Evolutionary conservation across 1,140 invertebrate genomes (phyloP).

Genomic region (Zaprionus tsacasi): DNA sequence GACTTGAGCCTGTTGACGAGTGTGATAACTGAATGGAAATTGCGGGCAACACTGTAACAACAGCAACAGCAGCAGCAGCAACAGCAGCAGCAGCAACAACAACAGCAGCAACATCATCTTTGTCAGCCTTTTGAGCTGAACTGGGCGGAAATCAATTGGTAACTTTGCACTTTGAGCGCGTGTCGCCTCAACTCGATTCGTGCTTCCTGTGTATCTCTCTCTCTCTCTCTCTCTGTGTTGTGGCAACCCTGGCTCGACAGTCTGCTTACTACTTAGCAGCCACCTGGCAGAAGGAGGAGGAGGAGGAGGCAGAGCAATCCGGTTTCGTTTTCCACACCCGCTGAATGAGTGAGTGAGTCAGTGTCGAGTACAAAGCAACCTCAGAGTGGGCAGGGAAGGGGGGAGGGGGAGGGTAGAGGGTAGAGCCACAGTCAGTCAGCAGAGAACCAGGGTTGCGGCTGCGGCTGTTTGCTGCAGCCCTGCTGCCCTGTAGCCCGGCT

Average conservation of each 20-base stretch:
- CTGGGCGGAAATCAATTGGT: conserved; percentile 32
- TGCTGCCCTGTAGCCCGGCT: conserved; percentile 10
- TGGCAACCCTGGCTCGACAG: neutral
- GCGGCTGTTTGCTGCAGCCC: conserved; percentile 6
- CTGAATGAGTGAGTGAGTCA: conserved; percentile 9
- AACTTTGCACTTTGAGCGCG: conserved; percentile 24
- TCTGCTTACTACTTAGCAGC: conserved; percentile 19
- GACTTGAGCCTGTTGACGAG: conserved; percentile 6
- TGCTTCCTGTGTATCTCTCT: neutral
- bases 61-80: neutral
- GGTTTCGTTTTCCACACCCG: conserved; percentile 23
- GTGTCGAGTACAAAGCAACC: neutral
- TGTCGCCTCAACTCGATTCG: neutral
- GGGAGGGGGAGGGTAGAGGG: too few species aligned
- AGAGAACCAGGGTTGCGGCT: neutral
- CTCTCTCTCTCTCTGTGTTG: neutral
- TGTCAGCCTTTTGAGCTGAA: neutral
- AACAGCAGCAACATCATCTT: neutral
- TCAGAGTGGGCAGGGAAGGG: neutral
- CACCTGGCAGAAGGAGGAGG: conserved; percentile 13
- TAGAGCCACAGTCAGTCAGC: too few species aligned
- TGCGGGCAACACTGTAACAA: conserved; percentile 3
- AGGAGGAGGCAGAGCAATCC: conserved; percentile 9
- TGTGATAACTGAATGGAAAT: conserved; percentile 25
- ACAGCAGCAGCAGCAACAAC: neutral